phyloP scores from a whole-genome alignment of 2,113 vertebrate species.

The Spea bombifrons region DNA sequence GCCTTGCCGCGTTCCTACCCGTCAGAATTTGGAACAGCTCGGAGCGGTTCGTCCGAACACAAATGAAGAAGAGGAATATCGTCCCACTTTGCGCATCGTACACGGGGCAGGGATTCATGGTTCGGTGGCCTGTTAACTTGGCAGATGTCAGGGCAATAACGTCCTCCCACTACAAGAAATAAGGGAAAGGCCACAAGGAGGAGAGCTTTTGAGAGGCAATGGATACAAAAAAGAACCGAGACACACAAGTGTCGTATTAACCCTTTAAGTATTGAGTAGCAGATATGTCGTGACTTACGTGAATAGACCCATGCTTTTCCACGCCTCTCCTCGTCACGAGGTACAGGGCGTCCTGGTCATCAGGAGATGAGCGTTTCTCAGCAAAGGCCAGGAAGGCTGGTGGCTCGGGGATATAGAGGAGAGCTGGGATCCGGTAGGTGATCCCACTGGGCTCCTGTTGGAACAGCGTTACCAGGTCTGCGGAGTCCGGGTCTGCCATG shows the following conservation, averaged over 20 bases:
- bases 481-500: background rate
- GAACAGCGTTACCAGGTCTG: conserved; percentile 66
- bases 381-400: conserved; percentile 82
- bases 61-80: conserved; percentile 90
- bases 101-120: conserved; percentile 69
- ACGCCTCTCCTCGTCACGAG: conserved; percentile 81
- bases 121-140: conserved; percentile 58
- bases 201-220: background rate
- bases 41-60: conserved; percentile 68
- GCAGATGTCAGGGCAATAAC: conserved; percentile 58
- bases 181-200: background rate
- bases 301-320: conserved; percentile 60
- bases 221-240: background rate
- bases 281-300: conserved; percentile 62
- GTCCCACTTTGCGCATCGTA: conserved; percentile 53
- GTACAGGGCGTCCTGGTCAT: conserved; percentile 73
- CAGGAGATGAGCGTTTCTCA: conserved; percentile 73
- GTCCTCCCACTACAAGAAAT: conserved; percentile 57
- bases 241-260: background rate
- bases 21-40: conserved; percentile 73
- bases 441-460: conserved; percentile 60
- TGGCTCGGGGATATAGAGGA: conserved; percentile 71
- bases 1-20: conserved; percentile 75
- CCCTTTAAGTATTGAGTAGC: background rate
- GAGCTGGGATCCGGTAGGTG: conserved; percentile 85